phyloP scores from a whole-genome alignment of 2,797 vertebrate species.

The Eremophila alpestris region DNA sequence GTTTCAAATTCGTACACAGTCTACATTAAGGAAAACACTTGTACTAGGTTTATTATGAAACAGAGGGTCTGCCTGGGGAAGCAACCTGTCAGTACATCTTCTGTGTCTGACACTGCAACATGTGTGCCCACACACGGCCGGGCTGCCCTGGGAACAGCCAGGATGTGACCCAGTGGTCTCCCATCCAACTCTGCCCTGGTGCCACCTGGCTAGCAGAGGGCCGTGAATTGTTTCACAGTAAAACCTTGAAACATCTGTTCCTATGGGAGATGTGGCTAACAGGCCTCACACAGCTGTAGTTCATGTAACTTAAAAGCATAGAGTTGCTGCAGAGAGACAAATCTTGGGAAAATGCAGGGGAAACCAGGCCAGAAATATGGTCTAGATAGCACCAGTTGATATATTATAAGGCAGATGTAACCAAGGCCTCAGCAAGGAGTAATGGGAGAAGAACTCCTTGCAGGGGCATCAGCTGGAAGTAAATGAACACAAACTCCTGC shows the following conservation, averaged over 20 bases:
- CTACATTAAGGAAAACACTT: not conserved
- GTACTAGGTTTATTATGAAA: not conserved
- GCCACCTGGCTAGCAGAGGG: not conserved
- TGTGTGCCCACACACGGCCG: fast-evolving
- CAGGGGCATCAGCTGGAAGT: not conserved
- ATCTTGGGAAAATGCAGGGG: not conserved
- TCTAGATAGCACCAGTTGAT: not conserved
- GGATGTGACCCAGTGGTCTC: not conserved
- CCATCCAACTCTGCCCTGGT: not conserved
- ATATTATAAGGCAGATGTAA: not conserved
- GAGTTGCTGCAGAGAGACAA: not conserved
- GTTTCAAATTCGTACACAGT: not conserved
- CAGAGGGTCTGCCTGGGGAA: not conserved
- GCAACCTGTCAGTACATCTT: not conserved
- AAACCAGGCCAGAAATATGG: not conserved
- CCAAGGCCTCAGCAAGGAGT: not conserved
- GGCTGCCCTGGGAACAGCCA: not conserved
- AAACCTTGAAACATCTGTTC: not conserved
- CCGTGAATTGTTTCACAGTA: not conserved
- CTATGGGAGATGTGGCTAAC: not conserved
- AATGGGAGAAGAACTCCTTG: not conserved
- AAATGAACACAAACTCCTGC: not conserved
- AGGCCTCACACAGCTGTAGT: not conserved
- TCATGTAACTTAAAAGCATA: not conserved
- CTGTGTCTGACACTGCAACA: fast-evolving